Evolutionary conservation across 1,140 invertebrate genomes (phyloP).

Genomic region (Eciton burchellii): DNA sequence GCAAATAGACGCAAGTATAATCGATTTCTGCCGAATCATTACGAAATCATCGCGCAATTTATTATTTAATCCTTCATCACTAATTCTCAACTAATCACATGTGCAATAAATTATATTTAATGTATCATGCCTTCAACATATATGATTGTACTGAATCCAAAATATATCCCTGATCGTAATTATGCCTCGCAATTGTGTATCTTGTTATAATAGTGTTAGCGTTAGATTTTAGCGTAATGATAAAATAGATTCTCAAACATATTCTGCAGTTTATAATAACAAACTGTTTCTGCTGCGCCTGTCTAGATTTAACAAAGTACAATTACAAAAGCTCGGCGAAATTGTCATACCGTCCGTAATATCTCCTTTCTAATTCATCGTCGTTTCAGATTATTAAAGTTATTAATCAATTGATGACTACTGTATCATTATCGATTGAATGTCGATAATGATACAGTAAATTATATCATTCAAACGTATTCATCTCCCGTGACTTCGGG

Average conservation of each 20-base stretch:
- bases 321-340: not conserved
- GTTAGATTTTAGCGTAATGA: too few relatives aligned
- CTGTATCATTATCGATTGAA: not conserved
- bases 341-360: not conserved
- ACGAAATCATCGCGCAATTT: not conserved
- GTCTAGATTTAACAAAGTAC: not conserved
- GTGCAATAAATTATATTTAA: not conserved
- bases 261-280: too few relatives aligned
- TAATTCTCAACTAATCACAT: not conserved
- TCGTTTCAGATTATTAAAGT: constrained; percentile 15
- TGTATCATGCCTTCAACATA: not conserved
- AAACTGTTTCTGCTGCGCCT: not conserved
- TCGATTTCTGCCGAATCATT: not conserved
- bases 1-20: not conserved
- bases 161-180: not conserved
- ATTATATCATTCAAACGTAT: constrained; percentile 11
- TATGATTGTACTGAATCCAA: not conserved
- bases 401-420: not conserved
- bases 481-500: constrained; percentile 8
- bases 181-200: not conserved
- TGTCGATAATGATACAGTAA: constrained; percentile 6
- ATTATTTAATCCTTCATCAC: constrained; percentile 5
- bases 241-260: too few relatives aligned
- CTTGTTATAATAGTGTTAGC: too few relatives aligned
- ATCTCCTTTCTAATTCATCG: not conserved